Evolutionary conservation across 1,140 invertebrate species (phyloP).

Genomic region (Mactra quadrangularis): DNA sequence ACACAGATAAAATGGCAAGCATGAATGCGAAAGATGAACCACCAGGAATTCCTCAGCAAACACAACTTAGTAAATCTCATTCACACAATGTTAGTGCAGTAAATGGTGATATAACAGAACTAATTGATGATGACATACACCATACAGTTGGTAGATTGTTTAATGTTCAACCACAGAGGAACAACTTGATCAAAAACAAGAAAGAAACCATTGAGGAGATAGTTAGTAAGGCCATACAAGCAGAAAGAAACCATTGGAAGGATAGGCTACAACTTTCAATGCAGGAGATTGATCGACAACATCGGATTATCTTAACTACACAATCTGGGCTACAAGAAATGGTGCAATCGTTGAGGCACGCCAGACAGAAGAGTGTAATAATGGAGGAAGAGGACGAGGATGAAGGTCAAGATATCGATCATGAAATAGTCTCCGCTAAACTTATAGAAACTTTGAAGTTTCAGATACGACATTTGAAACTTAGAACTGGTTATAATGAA

Average conservation of each 20-base stretch:
- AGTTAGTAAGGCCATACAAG: slow-evolving; percentile 59
- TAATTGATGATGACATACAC: slow-evolving; percentile 67
- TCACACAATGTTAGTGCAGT: too few relatives aligned
- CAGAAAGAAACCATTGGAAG: slow-evolving; percentile 71
- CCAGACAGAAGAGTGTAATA: slow-evolving; percentile 10
- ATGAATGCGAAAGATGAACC: too few relatives aligned
- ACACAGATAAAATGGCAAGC: too few relatives aligned
- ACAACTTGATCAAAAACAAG: slow-evolving; percentile 6
- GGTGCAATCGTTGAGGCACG: slow-evolving; percentile 27
- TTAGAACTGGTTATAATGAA: slow-evolving; percentile 36
- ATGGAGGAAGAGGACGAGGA: slow-evolving; percentile 44
- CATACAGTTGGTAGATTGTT: slow-evolving; percentile 60
- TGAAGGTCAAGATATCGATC: slow-evolving; percentile 28
- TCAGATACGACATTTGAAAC: slow-evolving; percentile 51
- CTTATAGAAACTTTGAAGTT: slow-evolving; percentile 54
- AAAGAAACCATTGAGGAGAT: slow-evolving; percentile 40
- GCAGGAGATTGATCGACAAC: slow-evolving; percentile 68
- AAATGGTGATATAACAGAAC: slow-evolving; percentile 2
- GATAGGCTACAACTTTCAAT: slow-evolving; percentile 63
- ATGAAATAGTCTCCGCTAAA: slow-evolving; percentile 18
- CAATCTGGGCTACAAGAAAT: slow-evolving; percentile 58
- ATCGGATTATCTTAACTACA: slow-evolving; percentile 56
- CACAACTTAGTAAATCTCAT: too few relatives aligned
- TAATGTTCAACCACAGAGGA: slow-evolving; percentile 24
- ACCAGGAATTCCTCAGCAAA: too few relatives aligned